Percentiles rank a stretch among this genome's conserved stretches.
phyloP scores from a whole-genome alignment of 2,888 invertebrate species.

The Macaria liturata region DNA sequence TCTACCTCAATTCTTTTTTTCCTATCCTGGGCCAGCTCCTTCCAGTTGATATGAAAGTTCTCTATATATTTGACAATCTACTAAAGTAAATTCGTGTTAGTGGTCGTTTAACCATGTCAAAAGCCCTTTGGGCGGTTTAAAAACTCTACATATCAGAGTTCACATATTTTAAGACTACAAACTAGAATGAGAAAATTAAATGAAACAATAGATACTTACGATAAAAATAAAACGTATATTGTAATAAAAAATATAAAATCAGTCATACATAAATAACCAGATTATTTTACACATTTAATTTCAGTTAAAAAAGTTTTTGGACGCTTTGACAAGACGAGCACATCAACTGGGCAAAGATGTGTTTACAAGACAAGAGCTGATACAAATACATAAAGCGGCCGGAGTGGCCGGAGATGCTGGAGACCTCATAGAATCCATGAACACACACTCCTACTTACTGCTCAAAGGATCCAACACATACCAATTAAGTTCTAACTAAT shows the following conservation, averaged over 20 bases:
- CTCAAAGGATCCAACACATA: constrained; percentile 90
- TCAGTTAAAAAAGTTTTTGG: constrained; percentile 88
- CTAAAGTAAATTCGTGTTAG: not conserved
- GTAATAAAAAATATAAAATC: constrained; percentile 4
- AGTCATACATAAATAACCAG: not conserved
- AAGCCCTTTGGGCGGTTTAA: too few relatives aligned
- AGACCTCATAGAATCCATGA: constrained; percentile 89
- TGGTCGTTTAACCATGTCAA: too few relatives aligned
- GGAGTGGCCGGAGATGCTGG: constrained; percentile 87
- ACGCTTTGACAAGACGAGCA: constrained; percentile 85
- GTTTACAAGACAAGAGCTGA: constrained; percentile 90
- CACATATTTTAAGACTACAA: not conserved
- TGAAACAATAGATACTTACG: too few relatives aligned
- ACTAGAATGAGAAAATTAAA: too few relatives aligned
- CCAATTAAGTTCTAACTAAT: constrained; percentile 62
- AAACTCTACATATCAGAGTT: too few relatives aligned
- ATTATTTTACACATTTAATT: constrained; percentile 39
- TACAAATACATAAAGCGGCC: constrained; percentile 86
- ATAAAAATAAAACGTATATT: constrained; percentile 3
- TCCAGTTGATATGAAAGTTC: too few relatives aligned
- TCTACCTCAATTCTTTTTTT: too few relatives aligned
- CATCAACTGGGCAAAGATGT: constrained; percentile 86
- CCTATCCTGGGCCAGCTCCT: too few relatives aligned
- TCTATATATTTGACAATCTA: too few relatives aligned
- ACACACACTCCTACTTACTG: constrained; percentile 92